These are phyloP conservation scores for Gadus macrocephalus DNA, from an alignment of 2,113 vertebrate genomes.

Conservation along the genomic window DNA sequence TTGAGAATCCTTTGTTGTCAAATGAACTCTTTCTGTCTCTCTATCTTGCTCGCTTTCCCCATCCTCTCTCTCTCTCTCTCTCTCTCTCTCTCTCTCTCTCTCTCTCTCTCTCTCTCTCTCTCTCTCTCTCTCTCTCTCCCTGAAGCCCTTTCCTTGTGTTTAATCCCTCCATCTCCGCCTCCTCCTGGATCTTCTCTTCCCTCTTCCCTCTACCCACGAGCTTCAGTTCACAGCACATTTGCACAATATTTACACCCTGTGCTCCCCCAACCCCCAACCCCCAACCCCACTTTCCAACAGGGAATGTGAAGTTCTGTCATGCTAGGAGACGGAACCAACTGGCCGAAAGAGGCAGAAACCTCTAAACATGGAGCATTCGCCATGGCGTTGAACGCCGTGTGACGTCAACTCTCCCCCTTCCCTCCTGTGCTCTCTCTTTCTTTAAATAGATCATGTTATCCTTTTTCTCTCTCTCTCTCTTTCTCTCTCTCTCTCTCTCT, in stretches of 20 bases:
- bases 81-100: neutral
- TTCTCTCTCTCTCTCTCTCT: neutral
- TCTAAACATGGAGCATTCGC: no score
- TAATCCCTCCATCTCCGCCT: neutral
- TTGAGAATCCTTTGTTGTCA: neutral
- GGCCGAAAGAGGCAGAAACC: no score
- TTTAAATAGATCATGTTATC: no score
- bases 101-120: neutral
- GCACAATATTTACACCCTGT: conserved; percentile 46
- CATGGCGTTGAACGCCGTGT: no score
- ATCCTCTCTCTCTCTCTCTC: conserved; percentile 10
- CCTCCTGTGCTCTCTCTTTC: neutral
- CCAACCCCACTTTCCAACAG: conserved; percentile 11
- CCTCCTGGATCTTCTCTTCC: conserved; percentile 1
- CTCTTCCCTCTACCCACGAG: conserved; percentile 14
- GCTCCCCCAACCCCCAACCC: conserved; percentile 34
- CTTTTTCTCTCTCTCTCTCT: no score
- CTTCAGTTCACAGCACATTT: conserved; percentile 45
- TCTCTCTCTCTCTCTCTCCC: neutral
- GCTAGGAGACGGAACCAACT: no score
- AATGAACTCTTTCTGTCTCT: neutral
- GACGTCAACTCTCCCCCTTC: conserved; percentile 11
- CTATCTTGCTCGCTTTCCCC: neutral
- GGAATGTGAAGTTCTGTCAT: no score
- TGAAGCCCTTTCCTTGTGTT: conserved; percentile 9